Evolutionary conservation across 2,888 invertebrate species (phyloP), one percentile per base, ranked within the genome.

Genomic region (Polydesmus complanatus): DNA sequence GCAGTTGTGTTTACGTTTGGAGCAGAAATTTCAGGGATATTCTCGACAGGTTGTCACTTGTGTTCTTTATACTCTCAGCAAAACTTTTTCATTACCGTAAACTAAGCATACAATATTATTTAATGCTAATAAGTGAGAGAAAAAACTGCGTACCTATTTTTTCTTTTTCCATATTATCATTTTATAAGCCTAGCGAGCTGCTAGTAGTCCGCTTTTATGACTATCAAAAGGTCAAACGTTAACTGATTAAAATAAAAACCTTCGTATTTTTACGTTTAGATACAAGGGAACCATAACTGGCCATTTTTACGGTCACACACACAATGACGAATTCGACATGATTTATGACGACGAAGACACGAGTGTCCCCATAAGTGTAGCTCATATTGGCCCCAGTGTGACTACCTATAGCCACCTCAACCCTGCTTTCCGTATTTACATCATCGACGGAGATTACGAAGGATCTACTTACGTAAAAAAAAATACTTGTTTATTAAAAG

Each of bases 361-460:
- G 19, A 68, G 68, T 37, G 57, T 63, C 49, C 71, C 76, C 0
- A 66, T 72, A 2, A 71, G 69, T 58, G 67, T 73, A 2, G 66
- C 66, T 0, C 97, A 93, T 70, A 83, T 96, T 25, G 90, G 92
- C 5, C 96, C 96, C 2, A 94, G 94, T 0, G 89, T 96, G 0
- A 90, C 96, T 1, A 92, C 96, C 0, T 96, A 93, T 72, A 85
- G 85, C 67, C 85, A 88, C 72, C 79, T 92, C 60, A 96, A 96
- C 79, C 91, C 96, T 0, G 93, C 93, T 21, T 97, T 94, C 74
- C 80, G 96, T 71, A 88, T 97, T 74, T 97, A 95, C 74, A 89
- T 91, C 69, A 84, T 96, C 2, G 95, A 96, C 71, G 95, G 94
- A 1, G 89, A 92, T 74, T 88, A 91, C 71, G 81, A 86, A 49